A percentile compares a stretch with the other conserved stretches of the same genome.
These are phyloP conservation scores for Larimichthys polyactis DNA, from an alignment of 2,113 vertebrate species.

Conservation along the genomic window DNA sequence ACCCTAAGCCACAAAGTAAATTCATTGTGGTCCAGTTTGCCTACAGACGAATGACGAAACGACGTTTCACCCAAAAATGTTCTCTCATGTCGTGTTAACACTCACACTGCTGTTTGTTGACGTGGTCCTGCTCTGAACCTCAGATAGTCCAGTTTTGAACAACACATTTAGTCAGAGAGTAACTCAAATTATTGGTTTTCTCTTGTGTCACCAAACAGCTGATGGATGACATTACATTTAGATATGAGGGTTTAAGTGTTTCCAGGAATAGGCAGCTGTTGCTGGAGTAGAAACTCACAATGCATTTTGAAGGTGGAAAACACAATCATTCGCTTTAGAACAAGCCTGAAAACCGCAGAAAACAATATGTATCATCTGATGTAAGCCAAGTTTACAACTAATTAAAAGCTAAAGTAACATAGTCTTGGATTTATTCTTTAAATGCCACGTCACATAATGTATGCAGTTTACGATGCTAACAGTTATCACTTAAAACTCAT, in stretches of 20 bases:
- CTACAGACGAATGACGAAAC: constrained; percentile 3
- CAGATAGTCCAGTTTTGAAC: constrained; percentile 12
- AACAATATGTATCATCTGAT: neutral
- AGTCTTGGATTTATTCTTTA: neutral
- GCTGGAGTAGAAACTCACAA: neutral
- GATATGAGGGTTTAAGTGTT: constrained; percentile 20
- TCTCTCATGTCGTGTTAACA: constrained; percentile 29
- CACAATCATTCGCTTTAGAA: neutral
- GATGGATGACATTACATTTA: constrained; percentile 41
- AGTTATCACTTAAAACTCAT: neutral
- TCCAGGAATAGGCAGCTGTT: constrained; percentile 11
- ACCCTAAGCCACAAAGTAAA: constrained; percentile 63
- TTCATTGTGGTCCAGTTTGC: constrained; percentile 49
- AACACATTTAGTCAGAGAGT: constrained; percentile 12
- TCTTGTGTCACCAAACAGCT: constrained; percentile 46
- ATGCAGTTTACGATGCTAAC: too few relatives aligned
- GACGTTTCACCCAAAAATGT: constrained; percentile 44
- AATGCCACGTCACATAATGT: too few relatives aligned
- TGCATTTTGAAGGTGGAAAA: neutral
- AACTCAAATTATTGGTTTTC: constrained; percentile 28
- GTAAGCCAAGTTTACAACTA: neutral
- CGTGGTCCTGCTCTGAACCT: constrained; percentile 38
- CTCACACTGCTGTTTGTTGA: constrained; percentile 34
- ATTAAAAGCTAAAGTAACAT: neutral
- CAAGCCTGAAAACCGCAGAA: neutral